Percentiles rank a stretch among this genome's conserved stretches.
phyloP scores from a whole-genome alignment of 2,797 vertebrate genomes.

The Leuciscus waleckii region DNA sequence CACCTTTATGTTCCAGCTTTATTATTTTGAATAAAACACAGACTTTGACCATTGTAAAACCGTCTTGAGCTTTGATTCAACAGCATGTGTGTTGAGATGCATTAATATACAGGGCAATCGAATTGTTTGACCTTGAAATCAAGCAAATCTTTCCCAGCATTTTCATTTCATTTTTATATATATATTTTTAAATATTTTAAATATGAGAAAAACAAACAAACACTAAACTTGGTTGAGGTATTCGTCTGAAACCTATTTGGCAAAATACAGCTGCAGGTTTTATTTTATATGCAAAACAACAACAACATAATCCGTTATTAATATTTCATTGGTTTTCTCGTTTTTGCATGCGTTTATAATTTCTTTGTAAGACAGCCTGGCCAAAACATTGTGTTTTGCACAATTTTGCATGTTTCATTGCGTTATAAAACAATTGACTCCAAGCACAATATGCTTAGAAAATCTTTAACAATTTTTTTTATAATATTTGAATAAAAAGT shows the following conservation, averaged over 20 bases:
- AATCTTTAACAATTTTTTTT: not conserved
- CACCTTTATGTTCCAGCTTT: conserved; percentile 28
- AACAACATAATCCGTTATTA: not conserved
- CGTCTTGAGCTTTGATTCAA: not conserved
- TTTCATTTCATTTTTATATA: not conserved
- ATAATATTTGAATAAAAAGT: not conserved
- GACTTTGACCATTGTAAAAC: conserved; percentile 7
- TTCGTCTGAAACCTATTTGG: not conserved
- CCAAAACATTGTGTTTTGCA: not conserved
- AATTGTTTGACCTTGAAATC: not conserved
- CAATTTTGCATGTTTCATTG: not conserved
- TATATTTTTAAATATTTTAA: not conserved
- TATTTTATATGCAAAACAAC: not conserved
- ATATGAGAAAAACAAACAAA: not conserved
- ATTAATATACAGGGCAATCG: not conserved
- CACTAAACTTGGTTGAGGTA: no score
- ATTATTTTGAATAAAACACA: conserved; percentile 32
- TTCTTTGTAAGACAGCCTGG: no score
- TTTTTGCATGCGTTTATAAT: not conserved
- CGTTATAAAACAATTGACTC: not conserved
- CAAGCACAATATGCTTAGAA: not conserved
- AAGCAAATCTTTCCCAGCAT: not conserved
- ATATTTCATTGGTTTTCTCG: not conserved
- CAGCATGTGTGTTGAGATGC: not conserved
- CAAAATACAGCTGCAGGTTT: no score